Conservation (phyloP, 2,888 invertebrate species). For the Harpalus rubripes region DNA sequence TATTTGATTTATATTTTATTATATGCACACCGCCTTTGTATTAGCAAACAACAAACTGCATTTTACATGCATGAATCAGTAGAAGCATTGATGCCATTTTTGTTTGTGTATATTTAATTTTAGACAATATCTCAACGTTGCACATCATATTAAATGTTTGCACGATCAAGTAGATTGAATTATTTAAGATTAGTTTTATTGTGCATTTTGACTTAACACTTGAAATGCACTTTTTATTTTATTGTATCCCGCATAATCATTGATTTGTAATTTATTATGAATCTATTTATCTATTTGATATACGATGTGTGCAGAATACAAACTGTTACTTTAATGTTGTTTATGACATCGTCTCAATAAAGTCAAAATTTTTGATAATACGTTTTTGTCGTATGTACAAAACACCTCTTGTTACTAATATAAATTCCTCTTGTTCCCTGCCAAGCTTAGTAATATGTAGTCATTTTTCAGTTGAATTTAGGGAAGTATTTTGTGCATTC, state of each 20-base stretch:
- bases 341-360: conserved; percentile 38
- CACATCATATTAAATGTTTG: conserved; percentile 54
- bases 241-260: conserved; percentile 47
- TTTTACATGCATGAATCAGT: conserved; percentile 51
- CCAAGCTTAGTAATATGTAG: conserved; percentile 4
- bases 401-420: conserved; percentile 46
- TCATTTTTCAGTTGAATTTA: conserved; percentile 19
- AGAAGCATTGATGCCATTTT: conserved; percentile 43
- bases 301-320: conserved; percentile 63
- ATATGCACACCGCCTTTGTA: conserved; percentile 43
- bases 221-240: conserved; percentile 31
- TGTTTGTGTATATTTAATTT: conserved; percentile 58
- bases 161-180: conserved; percentile 50
- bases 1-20: conserved; percentile 32
- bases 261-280: conserved; percentile 47
- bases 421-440: conserved; percentile 31
- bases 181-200: conserved; percentile 49
- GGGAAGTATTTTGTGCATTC: conserved; percentile 50
- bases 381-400: conserved; percentile 52
- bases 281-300: conserved; percentile 44
- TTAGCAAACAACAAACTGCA: conserved; percentile 50
- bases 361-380: conserved; percentile 48
- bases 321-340: conserved; percentile 50
- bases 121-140: conserved; percentile 51
- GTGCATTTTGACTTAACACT: conserved; percentile 32